phyloP scores from a whole-genome alignment of 2,888 invertebrate species.

The Salticus scenicus region DNA sequence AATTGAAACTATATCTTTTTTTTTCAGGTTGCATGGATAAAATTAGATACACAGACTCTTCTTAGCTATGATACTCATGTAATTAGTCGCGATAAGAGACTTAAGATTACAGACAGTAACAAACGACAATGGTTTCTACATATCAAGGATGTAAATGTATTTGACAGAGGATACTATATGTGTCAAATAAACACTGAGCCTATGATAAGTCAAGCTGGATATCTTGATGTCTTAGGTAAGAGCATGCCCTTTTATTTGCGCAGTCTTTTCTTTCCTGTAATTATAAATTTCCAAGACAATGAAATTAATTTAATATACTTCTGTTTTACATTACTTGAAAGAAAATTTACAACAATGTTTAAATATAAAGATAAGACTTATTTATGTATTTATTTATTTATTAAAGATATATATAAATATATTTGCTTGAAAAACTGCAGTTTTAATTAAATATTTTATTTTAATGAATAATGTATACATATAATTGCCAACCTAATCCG shows the following conservation, averaged over 20 bases:
- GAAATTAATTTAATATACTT: too few relatives aligned
- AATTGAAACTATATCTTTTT: neutral
- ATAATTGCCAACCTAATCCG: too few relatives aligned
- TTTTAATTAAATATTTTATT: too few relatives aligned
- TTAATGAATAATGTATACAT: too few relatives aligned
- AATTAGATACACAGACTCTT: constrained; percentile 94
- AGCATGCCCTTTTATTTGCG: neutral
- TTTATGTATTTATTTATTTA: too few relatives aligned
- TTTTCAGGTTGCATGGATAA: constrained; percentile 94
- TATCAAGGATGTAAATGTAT: constrained; percentile 91
- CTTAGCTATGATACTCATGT: constrained; percentile 79
- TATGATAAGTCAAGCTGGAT: constrained; percentile 91
- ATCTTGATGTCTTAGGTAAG: constrained; percentile 93
- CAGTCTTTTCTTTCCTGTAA: too few relatives aligned
- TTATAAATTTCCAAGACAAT: too few relatives aligned
- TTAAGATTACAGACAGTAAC: constrained; percentile 79
- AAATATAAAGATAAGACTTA: too few relatives aligned
- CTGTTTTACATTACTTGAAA: too few relatives aligned
- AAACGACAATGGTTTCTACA: constrained; percentile 79
- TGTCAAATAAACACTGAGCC: constrained; percentile 95
- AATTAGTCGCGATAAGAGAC: constrained; percentile 90
- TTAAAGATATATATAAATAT: too few relatives aligned
- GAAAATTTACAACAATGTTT: too few relatives aligned
- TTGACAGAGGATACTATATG: constrained; percentile 90
- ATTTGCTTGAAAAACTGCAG: too few relatives aligned